Evolutionary conservation across 1,140 invertebrate species (phyloP).

Genomic region (Papilio polytes): DNA sequence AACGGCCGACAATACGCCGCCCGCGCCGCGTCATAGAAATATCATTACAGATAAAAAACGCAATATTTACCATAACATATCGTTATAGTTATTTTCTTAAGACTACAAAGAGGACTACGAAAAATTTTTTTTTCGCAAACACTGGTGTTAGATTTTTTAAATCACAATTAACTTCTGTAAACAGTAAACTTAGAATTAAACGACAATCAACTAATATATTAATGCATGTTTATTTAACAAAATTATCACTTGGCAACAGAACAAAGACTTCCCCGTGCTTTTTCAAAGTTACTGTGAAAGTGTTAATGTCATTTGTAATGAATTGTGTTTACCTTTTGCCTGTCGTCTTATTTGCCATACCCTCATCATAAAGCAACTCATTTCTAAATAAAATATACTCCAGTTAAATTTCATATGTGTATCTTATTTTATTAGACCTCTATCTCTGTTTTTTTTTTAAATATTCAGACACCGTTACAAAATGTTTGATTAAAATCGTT

Average conservation of each 20-base stretch:
- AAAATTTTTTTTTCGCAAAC: neutral
- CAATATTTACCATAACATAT: conserved; percentile 34
- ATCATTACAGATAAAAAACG: conserved; percentile 38
- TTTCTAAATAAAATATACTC: neutral
- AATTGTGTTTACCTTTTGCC: neutral
- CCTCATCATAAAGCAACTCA: neutral
- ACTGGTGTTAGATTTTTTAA: no score
- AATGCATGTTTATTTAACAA: neutral
- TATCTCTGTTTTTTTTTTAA: no score
- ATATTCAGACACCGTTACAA: no score
- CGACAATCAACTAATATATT: neutral
- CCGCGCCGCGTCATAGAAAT: conserved; percentile 20
- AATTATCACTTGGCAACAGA: neutral
- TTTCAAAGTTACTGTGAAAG: neutral
- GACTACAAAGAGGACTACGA: neutral
- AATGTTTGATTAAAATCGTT: no score
- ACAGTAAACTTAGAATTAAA: neutral
- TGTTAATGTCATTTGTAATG: neutral
- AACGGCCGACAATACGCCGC: neutral
- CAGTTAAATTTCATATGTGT: no score
- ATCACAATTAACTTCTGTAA: no score
- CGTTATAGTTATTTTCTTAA: neutral
- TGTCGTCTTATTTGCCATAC: conserved; percentile 4
- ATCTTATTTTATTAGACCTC: no score
- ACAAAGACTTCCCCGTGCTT: neutral